These are phyloP conservation scores for Cebuella pygmaea DNA, from an alignment of 2,797 vertebrate species.

Conservation along the genomic window DNA sequence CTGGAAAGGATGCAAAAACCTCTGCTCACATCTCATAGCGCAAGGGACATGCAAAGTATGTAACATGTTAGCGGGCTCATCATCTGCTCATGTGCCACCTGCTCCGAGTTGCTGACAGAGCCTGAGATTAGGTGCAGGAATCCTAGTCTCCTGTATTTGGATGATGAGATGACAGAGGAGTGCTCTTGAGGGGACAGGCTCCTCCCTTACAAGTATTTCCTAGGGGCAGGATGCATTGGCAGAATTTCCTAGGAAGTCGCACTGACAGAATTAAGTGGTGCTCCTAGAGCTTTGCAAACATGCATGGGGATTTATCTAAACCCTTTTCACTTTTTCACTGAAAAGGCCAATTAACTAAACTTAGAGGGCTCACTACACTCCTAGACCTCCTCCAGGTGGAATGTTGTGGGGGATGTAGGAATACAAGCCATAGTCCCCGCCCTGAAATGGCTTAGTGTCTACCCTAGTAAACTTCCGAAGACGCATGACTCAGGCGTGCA, in stretches of 20 bases:
- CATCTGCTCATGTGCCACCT: not conserved
- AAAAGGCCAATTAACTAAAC: not conserved
- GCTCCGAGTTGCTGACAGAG: not conserved
- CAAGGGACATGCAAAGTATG: too few relatives aligned
- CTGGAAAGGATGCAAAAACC: not conserved
- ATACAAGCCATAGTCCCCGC: not conserved
- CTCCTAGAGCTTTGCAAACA: not conserved
- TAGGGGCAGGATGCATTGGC: not conserved
- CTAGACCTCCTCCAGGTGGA: not conserved
- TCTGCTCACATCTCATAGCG: not conserved
- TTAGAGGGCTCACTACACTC: not conserved
- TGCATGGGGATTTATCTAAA: not conserved
- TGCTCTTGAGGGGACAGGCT: not conserved
- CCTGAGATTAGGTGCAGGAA: not conserved
- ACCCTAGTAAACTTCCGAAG: not conserved
- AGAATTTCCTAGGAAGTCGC: not conserved
- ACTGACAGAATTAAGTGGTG: not conserved
- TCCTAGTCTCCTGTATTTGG: not conserved
- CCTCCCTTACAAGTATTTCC: not conserved
- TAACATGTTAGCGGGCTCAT: not conserved
- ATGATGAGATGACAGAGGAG: not conserved
- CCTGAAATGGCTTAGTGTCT: not conserved
- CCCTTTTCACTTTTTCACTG: not conserved
- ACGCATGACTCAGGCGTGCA: not conserved
- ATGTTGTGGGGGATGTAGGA: not conserved